Evolutionary conservation across 2,888 invertebrate genomes (phyloP), one percentile per base, ranked within the genome.

Genomic region (Glyphotaelius pellucidus): DNA sequence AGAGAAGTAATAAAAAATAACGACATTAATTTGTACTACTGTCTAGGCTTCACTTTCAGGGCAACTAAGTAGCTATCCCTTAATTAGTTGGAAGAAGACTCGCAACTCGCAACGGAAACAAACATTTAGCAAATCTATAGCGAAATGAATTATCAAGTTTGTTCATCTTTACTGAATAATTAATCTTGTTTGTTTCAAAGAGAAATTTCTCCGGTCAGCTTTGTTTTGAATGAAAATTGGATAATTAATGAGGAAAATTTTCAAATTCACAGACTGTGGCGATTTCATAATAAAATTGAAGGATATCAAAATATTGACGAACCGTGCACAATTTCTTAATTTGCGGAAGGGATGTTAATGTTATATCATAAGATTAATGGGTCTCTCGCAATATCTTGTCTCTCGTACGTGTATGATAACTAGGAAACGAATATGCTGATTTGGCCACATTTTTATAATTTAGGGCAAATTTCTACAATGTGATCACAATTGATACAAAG

Each of bases 101-200:
- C 52, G 19, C 52, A 7, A 67, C 52, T 19, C 52, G 19, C 52
- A 7, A 32, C 52, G 19, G 32, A 87, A 87, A 87, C 67, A 88
- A 88, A 79, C 67, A 88, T 79, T 88, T 79, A 19, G 79, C 86
- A 47, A 30, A 42, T 86, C 42, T 31, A 86, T 38, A 35, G 88
- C 79, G 32, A 79, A 88, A 35, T 47, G 32, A 88, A 79, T 88
- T 88, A 67, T 88, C 88, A 88, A 88, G 4, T 88, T 88, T 88
- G 88, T 88, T 88, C 88, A 35, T 88, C 88, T 67, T 88, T 88
- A 80, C 88, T 79, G 79, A 79, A 89, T 91, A 91, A 89, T 89
- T 89, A 81, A 91, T 89, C 89, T 79, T 52, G 52, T 89, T 67
- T 79, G 52, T 91, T 91, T 89, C 47, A 81, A 88, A 87, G 35